Evolutionary conservation across 1,140 invertebrate genomes (phyloP).

Genomic region (Tetraneura akinire): DNA sequence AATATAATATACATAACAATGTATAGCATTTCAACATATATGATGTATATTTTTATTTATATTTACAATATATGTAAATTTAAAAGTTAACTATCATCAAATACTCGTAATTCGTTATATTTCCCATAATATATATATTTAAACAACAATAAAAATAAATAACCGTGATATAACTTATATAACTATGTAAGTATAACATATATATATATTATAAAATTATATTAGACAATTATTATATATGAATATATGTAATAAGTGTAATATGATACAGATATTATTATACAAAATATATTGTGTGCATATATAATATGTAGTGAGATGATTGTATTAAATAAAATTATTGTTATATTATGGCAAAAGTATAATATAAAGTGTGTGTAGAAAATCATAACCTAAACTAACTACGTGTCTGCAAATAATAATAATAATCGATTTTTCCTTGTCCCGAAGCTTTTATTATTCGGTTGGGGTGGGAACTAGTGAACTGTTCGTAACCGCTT

Average conservation of each 20-base stretch:
- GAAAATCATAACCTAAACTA: constrained; percentile 41
- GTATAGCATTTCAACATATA: too few species aligned
- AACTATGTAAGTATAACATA: background rate
- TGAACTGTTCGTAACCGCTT: constrained; percentile 52
- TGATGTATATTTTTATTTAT: too few species aligned
- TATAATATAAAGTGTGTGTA: background rate
- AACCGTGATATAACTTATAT: background rate
- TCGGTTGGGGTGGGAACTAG: constrained; percentile 50
- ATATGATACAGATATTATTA: background rate
- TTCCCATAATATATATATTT: too few species aligned
- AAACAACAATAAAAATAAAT: too few species aligned
- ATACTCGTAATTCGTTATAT: too few species aligned
- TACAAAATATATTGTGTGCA: background rate
- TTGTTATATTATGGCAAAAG: constrained; percentile 29
- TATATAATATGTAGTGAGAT: background rate
- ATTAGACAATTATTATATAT: constrained; percentile 1
- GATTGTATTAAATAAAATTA: constrained; percentile 29
- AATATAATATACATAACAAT: too few species aligned
- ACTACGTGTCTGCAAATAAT: constrained; percentile 42
- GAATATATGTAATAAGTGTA: background rate
- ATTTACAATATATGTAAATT: too few species aligned
- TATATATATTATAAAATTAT: background rate
- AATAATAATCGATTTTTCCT: constrained; percentile 51
- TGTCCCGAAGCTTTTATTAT: constrained; percentile 49
- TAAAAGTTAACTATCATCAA: too few species aligned